Evolutionary conservation across 1,140 invertebrate genomes (phyloP).

Genomic region (Cotesia chilonis): DNA sequence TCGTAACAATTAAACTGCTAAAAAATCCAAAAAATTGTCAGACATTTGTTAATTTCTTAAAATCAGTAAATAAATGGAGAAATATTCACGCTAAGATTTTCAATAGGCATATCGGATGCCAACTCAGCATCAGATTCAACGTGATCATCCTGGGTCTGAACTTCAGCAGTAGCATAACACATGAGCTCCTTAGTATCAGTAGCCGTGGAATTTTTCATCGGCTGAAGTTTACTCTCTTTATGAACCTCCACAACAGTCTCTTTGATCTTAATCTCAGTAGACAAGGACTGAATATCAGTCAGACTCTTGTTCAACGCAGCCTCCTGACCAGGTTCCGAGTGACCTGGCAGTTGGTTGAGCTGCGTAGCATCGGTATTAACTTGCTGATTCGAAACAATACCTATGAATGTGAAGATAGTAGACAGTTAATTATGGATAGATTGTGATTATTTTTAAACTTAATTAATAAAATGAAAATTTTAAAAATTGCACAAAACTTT

Average conservation of each 20-base stretch:
- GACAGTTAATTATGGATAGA: no score
- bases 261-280: not conserved
- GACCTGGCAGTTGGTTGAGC: no score
- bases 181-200: slow-evolving; percentile 59
- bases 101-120: slow-evolving; percentile 54
- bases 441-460: no score
- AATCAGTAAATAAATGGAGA: slow-evolving; percentile 2
- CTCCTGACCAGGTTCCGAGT: no score
- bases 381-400: no score
- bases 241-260: not conserved
- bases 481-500: no score
- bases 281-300: no score
- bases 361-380: no score
- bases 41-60: not conserved
- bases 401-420: no score
- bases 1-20: no score
- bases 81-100: slow-evolving; percentile 60
- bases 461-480: no score
- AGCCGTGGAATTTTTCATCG: slow-evolving; percentile 51
- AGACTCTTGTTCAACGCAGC: not conserved
- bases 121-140: slow-evolving; percentile 49
- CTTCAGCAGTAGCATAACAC: slow-evolving; percentile 53
- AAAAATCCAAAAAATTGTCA: not conserved
- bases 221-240: not conserved
- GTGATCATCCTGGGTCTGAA: slow-evolving; percentile 57